These are phyloP conservation scores for Leptopilina myrica DNA, from an alignment of 2,888 invertebrate genomes.

Conservation along the genomic window DNA sequence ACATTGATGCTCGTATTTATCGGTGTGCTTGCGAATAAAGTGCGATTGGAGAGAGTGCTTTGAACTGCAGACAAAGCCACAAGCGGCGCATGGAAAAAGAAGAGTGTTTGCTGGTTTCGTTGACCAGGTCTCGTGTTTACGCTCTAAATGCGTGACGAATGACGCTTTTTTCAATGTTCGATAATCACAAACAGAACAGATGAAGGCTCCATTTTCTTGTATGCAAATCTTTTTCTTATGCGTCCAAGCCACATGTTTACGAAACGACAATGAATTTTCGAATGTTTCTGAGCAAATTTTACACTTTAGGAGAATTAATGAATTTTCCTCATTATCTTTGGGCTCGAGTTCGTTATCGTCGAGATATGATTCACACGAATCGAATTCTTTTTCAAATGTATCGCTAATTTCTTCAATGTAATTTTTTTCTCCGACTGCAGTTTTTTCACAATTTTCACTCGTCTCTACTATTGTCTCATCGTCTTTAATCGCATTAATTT, in stretches of 20 bases:
- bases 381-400: slow-evolving; percentile 24
- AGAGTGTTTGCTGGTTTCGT: slow-evolving; percentile 60
- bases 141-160: slow-evolving; percentile 69
- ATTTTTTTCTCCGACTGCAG: not conserved
- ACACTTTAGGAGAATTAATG: slow-evolving; percentile 64
- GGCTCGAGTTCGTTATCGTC: not conserved
- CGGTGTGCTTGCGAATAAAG: slow-evolving; percentile 74
- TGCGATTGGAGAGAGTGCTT: slow-evolving; percentile 75
- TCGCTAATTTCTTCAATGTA: slow-evolving; percentile 23
- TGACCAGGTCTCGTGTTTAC: slow-evolving; percentile 72
- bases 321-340: not conserved
- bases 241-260: slow-evolving; percentile 73
- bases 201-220: slow-evolving; percentile 70
- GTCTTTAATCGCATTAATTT: no score
- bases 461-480: slow-evolving; percentile 34
- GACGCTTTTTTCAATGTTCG: slow-evolving; percentile 68
- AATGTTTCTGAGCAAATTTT: slow-evolving; percentile 71
- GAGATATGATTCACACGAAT: not conserved
- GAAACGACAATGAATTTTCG: slow-evolving; percentile 65
- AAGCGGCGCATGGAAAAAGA: slow-evolving; percentile 70
- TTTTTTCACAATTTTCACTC: slow-evolving; percentile 17
- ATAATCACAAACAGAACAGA: slow-evolving; percentile 73
- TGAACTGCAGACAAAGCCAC: slow-evolving; percentile 73
- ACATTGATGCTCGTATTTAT: slow-evolving; percentile 72
- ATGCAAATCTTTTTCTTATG: slow-evolving; percentile 73